Evolutionary conservation across 2,888 invertebrate species (phyloP).

Genomic region (Patella depressa): DNA sequence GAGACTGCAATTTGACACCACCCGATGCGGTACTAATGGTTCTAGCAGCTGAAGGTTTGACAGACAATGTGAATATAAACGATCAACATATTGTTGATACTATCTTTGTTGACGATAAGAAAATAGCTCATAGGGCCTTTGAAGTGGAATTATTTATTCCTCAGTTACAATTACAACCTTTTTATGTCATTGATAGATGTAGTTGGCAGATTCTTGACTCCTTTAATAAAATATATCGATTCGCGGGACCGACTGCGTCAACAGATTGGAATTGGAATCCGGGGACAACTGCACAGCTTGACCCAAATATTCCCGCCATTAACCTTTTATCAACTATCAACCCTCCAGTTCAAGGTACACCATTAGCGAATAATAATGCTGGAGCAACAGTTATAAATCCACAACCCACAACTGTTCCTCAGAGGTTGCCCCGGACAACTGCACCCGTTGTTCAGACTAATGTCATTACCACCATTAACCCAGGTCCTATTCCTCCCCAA

Average conservation of each 20-base stretch:
- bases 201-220: not conserved
- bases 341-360: too few relatives aligned
- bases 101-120: slow-evolving; percentile 13
- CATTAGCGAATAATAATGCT: too few relatives aligned
- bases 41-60: slow-evolving; percentile 7
- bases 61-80: not conserved
- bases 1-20: not conserved
- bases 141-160: slow-evolving; percentile 7
- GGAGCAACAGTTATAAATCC: too few relatives aligned
- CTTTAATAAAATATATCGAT: not conserved
- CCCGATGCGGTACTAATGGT: not conserved
- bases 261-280: not conserved
- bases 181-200: slow-evolving; percentile 18
- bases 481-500: too few relatives aligned
- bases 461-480: too few relatives aligned
- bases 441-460: too few relatives aligned
- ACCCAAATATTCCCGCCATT: too few relatives aligned
- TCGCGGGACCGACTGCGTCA: not conserved
- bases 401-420: too few relatives aligned
- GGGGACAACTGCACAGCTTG: not conserved
- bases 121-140: slow-evolving; percentile 16
- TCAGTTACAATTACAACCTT: not conserved
- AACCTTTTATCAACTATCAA: too few relatives aligned
- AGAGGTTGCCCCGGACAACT: too few relatives aligned
- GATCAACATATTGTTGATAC: not conserved